Percentiles rank a stretch among this genome's conserved stretches.
These are phyloP conservation scores for Pavo muticus DNA, from an alignment of 2,113 vertebrate species.

Conservation along the genomic window DNA sequence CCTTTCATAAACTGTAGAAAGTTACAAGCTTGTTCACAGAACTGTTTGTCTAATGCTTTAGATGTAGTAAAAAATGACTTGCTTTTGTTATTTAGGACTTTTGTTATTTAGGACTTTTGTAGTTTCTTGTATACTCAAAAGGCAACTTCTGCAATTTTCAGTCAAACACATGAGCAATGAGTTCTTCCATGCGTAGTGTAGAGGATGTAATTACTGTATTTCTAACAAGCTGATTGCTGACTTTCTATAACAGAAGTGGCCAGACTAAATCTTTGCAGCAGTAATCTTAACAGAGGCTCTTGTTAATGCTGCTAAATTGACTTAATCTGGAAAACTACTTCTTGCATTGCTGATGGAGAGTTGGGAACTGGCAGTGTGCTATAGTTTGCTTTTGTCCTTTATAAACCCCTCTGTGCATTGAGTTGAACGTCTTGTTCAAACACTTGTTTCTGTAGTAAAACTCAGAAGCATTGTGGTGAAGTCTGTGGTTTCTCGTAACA, in stretches of 20 bases:
- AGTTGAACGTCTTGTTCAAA: not conserved
- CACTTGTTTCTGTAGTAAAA: conserved; percentile 6
- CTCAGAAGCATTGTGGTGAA: not conserved
- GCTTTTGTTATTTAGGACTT: not conserved
- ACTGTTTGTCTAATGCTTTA: not conserved
- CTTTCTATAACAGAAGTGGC: not conserved
- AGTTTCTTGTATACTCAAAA: not conserved
- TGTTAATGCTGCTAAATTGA: not conserved
- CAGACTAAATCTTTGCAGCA: not conserved
- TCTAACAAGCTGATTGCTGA: not conserved
- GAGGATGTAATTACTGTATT: not conserved
- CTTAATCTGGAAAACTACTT: not conserved
- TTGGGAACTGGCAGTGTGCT: not conserved
- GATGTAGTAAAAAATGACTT: not conserved
- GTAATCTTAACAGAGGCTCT: not conserved
- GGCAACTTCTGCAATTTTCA: not conserved
- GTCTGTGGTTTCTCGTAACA: not conserved
- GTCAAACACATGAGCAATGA: not conserved
- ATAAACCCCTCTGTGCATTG: not conserved
- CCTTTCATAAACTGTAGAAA: conserved; percentile 81
- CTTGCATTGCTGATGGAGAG: not conserved
- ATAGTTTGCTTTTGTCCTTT: not conserved
- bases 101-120: not conserved
- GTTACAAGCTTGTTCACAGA: not conserved
- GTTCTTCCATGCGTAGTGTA: not conserved